These are phyloP conservation scores for Myotis vivesi DNA, from an alignment of 2,797 vertebrate species.

Conservation along the genomic window DNA sequence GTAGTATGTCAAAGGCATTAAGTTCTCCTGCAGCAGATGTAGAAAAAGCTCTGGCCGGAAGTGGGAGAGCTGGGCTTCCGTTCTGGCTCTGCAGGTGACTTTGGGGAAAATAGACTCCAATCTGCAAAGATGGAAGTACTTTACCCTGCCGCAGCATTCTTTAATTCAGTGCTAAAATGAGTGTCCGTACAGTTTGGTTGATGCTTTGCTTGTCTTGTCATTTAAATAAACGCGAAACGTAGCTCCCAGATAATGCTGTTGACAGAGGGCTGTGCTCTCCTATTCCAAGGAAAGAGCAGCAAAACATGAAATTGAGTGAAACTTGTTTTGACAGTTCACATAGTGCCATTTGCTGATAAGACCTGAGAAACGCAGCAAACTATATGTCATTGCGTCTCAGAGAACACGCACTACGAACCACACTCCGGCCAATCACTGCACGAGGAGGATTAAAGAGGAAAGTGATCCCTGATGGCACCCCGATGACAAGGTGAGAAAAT, in stretches of 20 bases:
- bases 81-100: not conserved
- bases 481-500: not conserved
- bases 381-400: not conserved
- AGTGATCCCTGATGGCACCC: not conserved
- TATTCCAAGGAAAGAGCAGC: not conserved
- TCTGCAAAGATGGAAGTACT: not conserved
- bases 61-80: not conserved
- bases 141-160: not conserved
- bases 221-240: not conserved
- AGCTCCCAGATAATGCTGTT: not conserved
- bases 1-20: not conserved
- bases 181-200: not conserved
- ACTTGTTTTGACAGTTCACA: not conserved
- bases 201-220: not conserved
- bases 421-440: not conserved
- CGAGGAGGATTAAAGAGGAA: not conserved
- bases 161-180: not conserved
- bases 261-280: not conserved
- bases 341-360: not conserved
- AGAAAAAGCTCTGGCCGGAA: not conserved
- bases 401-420: not conserved
- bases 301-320: not conserved
- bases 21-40: not conserved
- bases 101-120: not conserved
- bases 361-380: not conserved